A percentile compares a stretch with the other conserved stretches of the same genome.
phyloP scores from a whole-genome alignment of 2,797 vertebrate genomes.

The Nyctalus aviator region DNA sequence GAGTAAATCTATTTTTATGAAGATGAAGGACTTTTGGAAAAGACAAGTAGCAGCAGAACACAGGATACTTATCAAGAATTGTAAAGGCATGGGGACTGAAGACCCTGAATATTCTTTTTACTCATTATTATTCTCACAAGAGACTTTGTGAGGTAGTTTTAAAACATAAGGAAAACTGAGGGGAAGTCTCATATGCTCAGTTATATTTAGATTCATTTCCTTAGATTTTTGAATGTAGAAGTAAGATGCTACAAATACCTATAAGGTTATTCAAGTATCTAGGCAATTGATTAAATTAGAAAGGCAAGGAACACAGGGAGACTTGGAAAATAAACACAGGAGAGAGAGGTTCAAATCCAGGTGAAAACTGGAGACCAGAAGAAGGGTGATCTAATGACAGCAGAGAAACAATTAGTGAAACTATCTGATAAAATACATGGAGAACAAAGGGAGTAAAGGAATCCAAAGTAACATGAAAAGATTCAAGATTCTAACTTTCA shows the following conservation, averaged over 20 bases:
- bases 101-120: not conserved
- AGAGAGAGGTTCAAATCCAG: not conserved
- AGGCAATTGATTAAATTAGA: slow-evolving; percentile 2
- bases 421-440: not conserved
- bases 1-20: not conserved
- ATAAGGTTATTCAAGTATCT: not conserved
- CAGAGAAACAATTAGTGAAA: not conserved
- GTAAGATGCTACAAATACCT: not conserved
- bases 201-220: slow-evolving; percentile 5
- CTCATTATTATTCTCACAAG: not conserved
- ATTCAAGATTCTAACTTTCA: slow-evolving; percentile 39
- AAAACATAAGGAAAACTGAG: slow-evolving; percentile 29
- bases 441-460: not conserved
- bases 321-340: not conserved
- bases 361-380: not conserved
- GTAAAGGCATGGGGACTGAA: not conserved
- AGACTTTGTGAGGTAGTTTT: not conserved
- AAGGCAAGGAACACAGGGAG: not conserved
- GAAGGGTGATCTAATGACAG: not conserved
- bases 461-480: slow-evolving; percentile 22
- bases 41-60: not conserved
- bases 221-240: not conserved
- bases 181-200: not conserved
- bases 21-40: slow-evolving; percentile 27
- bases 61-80: not conserved